A percentile compares a stretch with the other conserved stretches of the same genome.
These are phyloP conservation scores for Gopherus flavomarginatus DNA, from an alignment of 2,113 vertebrate genomes.

Conservation along the genomic window DNA sequence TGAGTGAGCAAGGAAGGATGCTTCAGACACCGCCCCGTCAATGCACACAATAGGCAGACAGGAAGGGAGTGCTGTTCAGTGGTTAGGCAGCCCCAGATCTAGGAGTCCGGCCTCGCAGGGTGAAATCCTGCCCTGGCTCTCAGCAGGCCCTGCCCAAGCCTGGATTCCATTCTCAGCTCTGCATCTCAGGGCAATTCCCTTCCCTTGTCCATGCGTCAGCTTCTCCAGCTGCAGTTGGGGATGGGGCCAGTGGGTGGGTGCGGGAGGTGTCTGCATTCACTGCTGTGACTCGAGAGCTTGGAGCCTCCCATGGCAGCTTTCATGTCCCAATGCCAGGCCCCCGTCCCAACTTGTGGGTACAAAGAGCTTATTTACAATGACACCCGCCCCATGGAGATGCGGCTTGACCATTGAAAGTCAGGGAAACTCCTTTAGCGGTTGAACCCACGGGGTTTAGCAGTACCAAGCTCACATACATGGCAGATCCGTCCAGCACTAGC, in stretches of 20 bases:
- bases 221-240: background rate
- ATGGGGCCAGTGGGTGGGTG: too few relatives aligned
- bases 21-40: background rate
- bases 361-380: background rate
- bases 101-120: accelerated
- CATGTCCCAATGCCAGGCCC: background rate
- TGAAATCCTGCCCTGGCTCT: background rate
- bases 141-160: background rate
- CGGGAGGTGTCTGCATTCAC: background rate
- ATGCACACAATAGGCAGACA: accelerated
- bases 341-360: background rate
- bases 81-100: background rate
- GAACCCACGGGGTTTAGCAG: background rate
- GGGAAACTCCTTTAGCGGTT: background rate
- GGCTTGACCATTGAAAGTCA: background rate
- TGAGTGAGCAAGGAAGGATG: background rate
- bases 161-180: background rate
- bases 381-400: background rate
- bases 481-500: background rate
- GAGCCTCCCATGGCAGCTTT: background rate
- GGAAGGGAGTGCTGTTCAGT: background rate
- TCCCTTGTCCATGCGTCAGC: background rate
- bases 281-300: background rate
- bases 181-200: background rate
- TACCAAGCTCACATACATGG: background rate